Evolutionary conservation across 2,888 invertebrate species (phyloP).

Genomic region (Erebia epiphron): DNA sequence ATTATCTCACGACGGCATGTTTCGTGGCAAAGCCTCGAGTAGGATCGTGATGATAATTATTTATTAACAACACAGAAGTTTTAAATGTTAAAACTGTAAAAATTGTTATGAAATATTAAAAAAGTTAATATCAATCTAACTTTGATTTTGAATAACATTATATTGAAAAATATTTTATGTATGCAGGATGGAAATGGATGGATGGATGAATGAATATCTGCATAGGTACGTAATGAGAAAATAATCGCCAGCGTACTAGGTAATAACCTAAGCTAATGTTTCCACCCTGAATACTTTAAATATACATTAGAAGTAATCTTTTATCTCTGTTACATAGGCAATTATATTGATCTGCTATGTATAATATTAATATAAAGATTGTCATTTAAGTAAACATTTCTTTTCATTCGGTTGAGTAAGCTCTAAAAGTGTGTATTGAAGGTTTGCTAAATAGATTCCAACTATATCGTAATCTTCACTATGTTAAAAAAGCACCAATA

Average conservation of each 20-base stretch:
- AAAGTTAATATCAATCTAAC: conserved; percentile 47
- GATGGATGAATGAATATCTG: too few species aligned
- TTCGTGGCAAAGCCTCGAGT: conserved; percentile 50
- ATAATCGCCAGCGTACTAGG: too few species aligned
- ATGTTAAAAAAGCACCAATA: not conserved
- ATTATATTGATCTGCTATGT: conserved; percentile 3
- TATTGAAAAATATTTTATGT: conserved; percentile 35
- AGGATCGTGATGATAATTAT: conserved; percentile 30
- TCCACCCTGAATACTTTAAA: too few species aligned
- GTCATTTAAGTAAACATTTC: not conserved
- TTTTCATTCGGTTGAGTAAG: not conserved
- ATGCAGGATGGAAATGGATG: conserved; percentile 15
- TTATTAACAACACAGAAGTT: conserved; percentile 41
- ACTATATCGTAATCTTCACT: not conserved
- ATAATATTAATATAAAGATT: not conserved
- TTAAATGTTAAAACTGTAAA: conserved; percentile 52
- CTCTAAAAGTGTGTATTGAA: not conserved
- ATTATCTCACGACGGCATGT: conserved; percentile 44
- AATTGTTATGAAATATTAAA: conserved; percentile 51
- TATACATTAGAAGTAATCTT: not conserved
- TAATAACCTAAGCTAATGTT: too few species aligned
- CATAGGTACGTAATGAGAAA: too few species aligned
- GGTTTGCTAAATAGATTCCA: not conserved
- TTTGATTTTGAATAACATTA: conserved; percentile 50
- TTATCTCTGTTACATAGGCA: not conserved